Evolutionary conservation across 2,797 vertebrate species (phyloP).

Genomic region (Dryobates pubescens): DNA sequence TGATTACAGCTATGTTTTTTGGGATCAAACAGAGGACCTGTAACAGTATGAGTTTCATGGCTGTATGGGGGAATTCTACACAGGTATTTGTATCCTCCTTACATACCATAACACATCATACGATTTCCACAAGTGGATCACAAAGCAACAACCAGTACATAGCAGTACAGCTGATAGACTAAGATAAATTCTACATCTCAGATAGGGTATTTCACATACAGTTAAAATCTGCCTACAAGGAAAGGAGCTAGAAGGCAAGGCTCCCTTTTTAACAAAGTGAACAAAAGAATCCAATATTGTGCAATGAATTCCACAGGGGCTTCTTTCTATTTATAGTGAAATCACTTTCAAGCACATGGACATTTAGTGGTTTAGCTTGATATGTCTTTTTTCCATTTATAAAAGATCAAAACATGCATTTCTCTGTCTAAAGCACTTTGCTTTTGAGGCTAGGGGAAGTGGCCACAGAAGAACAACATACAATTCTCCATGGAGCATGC

Average conservation of each 20-base stretch:
- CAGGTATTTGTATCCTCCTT: background rate
- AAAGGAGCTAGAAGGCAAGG: background rate
- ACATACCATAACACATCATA: background rate
- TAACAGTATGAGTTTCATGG: background rate
- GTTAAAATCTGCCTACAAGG: background rate
- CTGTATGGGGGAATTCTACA: background rate
- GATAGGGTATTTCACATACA: background rate
- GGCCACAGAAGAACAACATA: rapidly evolving
- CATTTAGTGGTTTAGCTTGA: background rate
- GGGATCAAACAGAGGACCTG: background rate
- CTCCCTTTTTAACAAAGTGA: conserved; percentile 7
- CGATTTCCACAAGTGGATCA: background rate
- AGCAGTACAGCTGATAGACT: background rate
- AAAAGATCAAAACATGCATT: background rate
- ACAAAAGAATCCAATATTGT: conserved; percentile 1
- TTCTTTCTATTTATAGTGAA: conserved; percentile 5
- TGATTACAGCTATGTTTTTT: background rate
- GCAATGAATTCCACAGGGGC: background rate
- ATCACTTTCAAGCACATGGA: background rate
- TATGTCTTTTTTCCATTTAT: background rate
- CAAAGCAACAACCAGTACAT: background rate
- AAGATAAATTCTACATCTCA: conserved; percentile 17
- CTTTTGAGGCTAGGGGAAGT: background rate
- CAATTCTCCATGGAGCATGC: background rate
- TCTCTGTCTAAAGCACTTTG: background rate